Evolutionary conservation across 2,888 invertebrate genomes (phyloP).

Genomic region (Spisula subtruncata): DNA sequence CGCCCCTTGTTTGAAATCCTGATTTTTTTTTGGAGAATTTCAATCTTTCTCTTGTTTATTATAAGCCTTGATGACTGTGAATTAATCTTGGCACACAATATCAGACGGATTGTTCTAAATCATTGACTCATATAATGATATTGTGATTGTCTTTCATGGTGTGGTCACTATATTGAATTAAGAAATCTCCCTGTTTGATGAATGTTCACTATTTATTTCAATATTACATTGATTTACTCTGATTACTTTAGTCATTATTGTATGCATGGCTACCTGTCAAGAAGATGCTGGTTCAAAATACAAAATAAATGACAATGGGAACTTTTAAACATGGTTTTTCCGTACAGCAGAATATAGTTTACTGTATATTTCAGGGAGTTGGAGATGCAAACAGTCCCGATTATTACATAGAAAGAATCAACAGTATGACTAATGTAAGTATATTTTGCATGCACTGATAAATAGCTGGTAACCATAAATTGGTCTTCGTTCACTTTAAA

Average conservation of each 20-base stretch:
- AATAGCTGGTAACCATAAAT: no score
- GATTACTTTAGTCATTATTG: no score
- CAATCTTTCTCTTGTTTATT: not conserved
- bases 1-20: no score
- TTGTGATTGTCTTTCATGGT: not conserved
- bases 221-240: not conserved
- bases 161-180: not conserved
- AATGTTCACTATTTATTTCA: not conserved
- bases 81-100: not conserved
- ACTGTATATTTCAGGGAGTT: slow-evolving; percentile 55
- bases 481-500: no score
- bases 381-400: slow-evolving; percentile 90
- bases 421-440: slow-evolving; percentile 93
- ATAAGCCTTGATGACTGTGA: not conserved
- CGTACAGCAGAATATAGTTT: not conserved
- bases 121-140: not conserved
- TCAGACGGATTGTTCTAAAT: not conserved
- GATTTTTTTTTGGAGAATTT: no score
- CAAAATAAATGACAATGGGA: no score
- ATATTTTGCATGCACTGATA: not conserved
- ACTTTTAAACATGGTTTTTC: no score
- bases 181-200: not conserved
- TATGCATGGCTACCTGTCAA: no score
- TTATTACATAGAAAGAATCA: slow-evolving; percentile 96
- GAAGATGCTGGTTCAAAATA: no score